These are phyloP conservation scores for Halichondria panicea DNA, from an alignment of 37 sponge, comb jelly and placozoan genomes.

Conservation along the genomic window DNA sequence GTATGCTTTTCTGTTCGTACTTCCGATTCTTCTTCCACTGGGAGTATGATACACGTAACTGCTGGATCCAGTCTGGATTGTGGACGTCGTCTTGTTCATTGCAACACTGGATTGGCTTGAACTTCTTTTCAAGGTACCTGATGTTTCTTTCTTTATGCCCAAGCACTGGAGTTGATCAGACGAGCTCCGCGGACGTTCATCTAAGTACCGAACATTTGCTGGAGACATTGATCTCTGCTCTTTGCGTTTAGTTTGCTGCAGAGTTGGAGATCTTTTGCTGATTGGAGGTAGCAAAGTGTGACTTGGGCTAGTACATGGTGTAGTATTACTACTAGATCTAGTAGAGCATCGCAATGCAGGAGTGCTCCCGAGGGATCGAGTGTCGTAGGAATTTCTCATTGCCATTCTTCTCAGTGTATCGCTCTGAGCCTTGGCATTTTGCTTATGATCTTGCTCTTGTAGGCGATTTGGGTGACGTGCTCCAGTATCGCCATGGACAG, in stretches of 20 bases:
- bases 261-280: background rate
- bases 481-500: background rate
- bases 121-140: conserved; percentile 1
- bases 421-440: too few species aligned
- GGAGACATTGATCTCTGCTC: background rate
- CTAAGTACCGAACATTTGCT: background rate
- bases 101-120: background rate
- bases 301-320: background rate
- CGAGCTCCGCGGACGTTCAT: too few species aligned
- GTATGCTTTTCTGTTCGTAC: too few species aligned
- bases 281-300: background rate
- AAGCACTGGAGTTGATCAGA: too few species aligned
- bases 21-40: too few species aligned
- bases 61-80: background rate
- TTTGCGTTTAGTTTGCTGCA: background rate
- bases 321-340: background rate
- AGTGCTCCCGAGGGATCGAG: background rate
- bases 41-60: conserved; percentile 18
- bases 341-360: background rate
- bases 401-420: conserved; percentile 9
- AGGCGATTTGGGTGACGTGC: conserved; percentile 1
- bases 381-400: conserved; percentile 6
- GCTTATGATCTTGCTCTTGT: background rate
- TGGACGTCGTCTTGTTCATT: background rate
- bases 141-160: too few species aligned